These are phyloP conservation scores for Eledone cirrhosa DNA, from an alignment of 2,888 invertebrate species.

Conservation along the genomic window DNA sequence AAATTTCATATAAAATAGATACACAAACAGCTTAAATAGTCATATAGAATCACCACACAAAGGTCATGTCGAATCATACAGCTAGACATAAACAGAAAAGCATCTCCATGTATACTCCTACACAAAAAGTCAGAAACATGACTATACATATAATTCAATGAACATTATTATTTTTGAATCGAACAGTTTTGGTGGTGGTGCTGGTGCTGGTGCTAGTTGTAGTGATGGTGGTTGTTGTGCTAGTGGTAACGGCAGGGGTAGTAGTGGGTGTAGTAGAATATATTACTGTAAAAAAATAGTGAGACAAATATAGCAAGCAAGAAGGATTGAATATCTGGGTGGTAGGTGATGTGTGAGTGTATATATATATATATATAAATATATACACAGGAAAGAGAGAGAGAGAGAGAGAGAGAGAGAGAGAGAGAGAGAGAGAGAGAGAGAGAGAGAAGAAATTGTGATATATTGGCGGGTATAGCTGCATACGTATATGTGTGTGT, in stretches of 20 bases:
- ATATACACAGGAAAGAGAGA: slow-evolving; percentile 24
- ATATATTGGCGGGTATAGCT: too few species aligned
- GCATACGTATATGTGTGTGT: too few species aligned
- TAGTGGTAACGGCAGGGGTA: too few species aligned
- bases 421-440: slow-evolving; percentile 25
- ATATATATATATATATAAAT: neutral
- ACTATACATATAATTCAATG: neutral
- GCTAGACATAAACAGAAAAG: too few species aligned
- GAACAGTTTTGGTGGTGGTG: neutral
- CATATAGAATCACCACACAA: too few species aligned
- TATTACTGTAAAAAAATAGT: too few species aligned
- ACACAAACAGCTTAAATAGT: neutral
- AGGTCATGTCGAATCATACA: too few species aligned
- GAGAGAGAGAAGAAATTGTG: too few species aligned
- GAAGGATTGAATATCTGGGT: neutral
- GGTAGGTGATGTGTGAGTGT: neutral
- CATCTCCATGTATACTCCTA: too few species aligned
- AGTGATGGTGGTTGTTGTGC: neutral
- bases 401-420: slow-evolving; percentile 32
- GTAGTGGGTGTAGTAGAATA: too few species aligned
- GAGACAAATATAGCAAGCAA: neutral
- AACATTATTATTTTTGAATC: neutral
- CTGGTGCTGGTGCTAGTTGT: neutral
- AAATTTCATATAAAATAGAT: neutral
- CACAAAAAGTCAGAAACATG: too few species aligned